Evolutionary conservation across 2,113 vertebrate genomes (phyloP).

Genomic region (Menidia beryllina): DNA sequence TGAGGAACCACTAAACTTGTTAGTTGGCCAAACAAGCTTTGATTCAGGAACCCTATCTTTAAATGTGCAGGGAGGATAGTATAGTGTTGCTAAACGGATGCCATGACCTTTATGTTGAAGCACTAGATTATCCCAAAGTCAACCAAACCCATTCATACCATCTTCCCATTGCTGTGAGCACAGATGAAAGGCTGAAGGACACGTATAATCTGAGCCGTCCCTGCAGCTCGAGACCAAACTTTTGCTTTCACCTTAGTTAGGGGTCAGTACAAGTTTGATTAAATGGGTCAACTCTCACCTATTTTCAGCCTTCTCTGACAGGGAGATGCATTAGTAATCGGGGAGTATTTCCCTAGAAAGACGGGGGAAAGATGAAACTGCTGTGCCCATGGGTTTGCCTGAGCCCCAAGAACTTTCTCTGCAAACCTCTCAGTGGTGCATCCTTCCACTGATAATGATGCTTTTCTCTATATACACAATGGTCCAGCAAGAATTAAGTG

Average conservation of each 20-base stretch:
- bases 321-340: slow-evolving; percentile 80
- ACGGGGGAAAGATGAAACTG: slow-evolving; percentile 70
- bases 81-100: slow-evolving; percentile 46
- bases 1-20: slow-evolving; percentile 65
- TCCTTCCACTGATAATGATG: slow-evolving; percentile 53
- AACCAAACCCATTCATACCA: slow-evolving; percentile 29
- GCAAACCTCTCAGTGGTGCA: slow-evolving; percentile 56
- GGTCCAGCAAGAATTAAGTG: slow-evolving; percentile 47
- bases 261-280: slow-evolving; percentile 77
- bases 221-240: slow-evolving; percentile 68
- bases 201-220: slow-evolving; percentile 35
- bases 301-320: slow-evolving; percentile 78
- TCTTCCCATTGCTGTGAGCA: slow-evolving; percentile 32
- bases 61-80: slow-evolving; percentile 48
- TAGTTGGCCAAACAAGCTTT: slow-evolving; percentile 62
- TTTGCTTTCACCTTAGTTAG: slow-evolving; percentile 72
- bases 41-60: slow-evolving; percentile 34
- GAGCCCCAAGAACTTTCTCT: slow-evolving; percentile 60
- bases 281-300: slow-evolving; percentile 79
- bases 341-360: slow-evolving; percentile 67
- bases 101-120: slow-evolving; percentile 55
- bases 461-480: slow-evolving; percentile 56
- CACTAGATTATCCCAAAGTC: slow-evolving; percentile 60
- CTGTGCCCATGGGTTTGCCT: slow-evolving; percentile 65
- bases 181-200: slow-evolving; percentile 36